Conservation (phyloP, 1,140 invertebrate species). For the Pteromalus puparum region DNA sequence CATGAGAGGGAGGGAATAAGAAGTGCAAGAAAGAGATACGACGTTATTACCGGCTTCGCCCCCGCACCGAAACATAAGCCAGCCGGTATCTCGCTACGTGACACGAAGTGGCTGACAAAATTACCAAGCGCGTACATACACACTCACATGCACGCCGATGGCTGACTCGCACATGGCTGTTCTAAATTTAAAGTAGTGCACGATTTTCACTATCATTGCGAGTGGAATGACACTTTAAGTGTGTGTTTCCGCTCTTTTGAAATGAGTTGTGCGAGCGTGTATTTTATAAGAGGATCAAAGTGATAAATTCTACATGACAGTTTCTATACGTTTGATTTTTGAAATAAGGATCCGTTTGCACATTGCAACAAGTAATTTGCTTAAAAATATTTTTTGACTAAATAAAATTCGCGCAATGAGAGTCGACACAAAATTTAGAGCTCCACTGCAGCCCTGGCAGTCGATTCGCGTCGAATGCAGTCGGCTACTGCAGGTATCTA, state of each 20-base stretch:
- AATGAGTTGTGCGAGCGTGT: neutral
- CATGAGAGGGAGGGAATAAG: neutral
- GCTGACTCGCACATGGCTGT: neutral
- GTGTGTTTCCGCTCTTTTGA: neutral
- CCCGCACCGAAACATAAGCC: conserved; percentile 13
- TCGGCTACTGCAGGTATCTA: neutral
- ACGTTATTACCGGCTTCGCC: conserved; percentile 20
- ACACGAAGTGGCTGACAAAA: conserved; percentile 2
- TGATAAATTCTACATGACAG: no score
- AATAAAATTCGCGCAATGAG: neutral
- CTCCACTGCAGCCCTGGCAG: neutral
- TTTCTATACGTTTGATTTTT: no score
- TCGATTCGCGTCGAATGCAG: conserved; percentile 5
- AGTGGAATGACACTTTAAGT: neutral
- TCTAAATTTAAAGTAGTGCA: neutral
- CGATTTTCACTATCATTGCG: neutral
- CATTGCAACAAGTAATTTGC: no score
- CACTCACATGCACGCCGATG: no score
- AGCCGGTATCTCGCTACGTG: conserved; percentile 27
- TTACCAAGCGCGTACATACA: neutral
- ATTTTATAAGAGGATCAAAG: no score
- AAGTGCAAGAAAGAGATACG: conserved; percentile 17
- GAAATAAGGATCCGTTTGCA: no score
- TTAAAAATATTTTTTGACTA: no score
- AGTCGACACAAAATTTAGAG: neutral